These are phyloP conservation scores for Aplocera efformata DNA, from an alignment of 2,888 invertebrate species.

Conservation along the genomic window DNA sequence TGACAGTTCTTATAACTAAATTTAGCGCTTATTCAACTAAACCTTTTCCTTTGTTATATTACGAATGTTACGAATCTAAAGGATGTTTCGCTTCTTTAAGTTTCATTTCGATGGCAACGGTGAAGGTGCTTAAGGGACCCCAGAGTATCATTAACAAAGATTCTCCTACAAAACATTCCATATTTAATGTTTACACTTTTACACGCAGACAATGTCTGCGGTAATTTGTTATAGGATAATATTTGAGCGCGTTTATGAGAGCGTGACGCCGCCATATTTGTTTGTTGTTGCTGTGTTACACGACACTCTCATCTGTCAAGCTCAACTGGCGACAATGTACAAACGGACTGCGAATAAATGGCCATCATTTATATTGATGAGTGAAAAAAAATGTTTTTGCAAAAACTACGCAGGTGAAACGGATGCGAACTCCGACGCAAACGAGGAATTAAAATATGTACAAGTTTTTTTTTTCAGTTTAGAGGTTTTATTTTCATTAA, in stretches of 20 bases:
- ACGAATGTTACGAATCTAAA: too few species aligned
- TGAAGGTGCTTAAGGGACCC: constrained; percentile 31
- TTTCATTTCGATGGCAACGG: too few species aligned
- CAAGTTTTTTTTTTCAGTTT: too few species aligned
- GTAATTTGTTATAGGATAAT: constrained; percentile 73
- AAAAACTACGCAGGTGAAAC: constrained; percentile 1
- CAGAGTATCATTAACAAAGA: constrained; percentile 44
- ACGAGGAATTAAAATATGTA: too few species aligned
- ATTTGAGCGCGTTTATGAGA: constrained; percentile 71
- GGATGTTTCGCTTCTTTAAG: too few species aligned
- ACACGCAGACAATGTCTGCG: constrained; percentile 41
- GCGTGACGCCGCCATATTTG: constrained; percentile 70
- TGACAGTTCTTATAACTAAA: too few species aligned
- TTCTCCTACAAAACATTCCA: constrained; percentile 37
- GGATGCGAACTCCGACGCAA: too few species aligned
- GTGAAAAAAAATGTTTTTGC: constrained; percentile 37
- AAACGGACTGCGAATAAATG: constrained; percentile 64
- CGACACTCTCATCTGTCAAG: constrained; percentile 63
- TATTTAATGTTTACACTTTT: constrained; percentile 55
- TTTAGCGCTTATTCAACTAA: too few species aligned
- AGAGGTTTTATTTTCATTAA: too few species aligned
- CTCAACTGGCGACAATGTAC: constrained; percentile 69
- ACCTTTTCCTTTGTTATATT: too few species aligned
- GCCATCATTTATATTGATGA: constrained; percentile 69
- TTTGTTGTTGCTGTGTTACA: constrained; percentile 64